A percentile compares a stretch with the other conserved stretches of the same genome.
Evolutionary conservation across 2,888 invertebrate genomes (phyloP).

Genomic region (Cotesia congregata): DNA sequence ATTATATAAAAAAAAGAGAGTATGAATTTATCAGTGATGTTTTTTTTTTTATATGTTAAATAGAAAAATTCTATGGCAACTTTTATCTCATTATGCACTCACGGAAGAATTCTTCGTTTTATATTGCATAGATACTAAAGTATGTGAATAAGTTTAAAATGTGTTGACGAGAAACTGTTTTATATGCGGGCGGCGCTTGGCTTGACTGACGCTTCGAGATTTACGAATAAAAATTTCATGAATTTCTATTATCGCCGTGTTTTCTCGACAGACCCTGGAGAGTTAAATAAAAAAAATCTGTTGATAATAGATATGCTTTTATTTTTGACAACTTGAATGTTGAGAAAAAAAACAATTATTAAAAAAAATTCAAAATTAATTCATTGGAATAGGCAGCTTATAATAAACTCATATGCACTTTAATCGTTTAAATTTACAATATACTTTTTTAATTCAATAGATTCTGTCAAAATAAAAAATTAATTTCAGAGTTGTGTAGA

Average conservation of each 20-base stretch:
- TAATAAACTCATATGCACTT: background rate
- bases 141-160: conserved; percentile 14
- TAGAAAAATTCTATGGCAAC: conserved; percentile 26
- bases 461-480: no score
- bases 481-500: background rate
- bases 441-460: no score
- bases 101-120: background rate
- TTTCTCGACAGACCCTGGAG: conserved; percentile 35
- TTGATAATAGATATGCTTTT: conserved; percentile 3
- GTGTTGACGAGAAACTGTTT: conserved; percentile 56
- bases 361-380: background rate
- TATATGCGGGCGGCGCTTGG: conserved; percentile 65
- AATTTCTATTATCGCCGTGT: conserved; percentile 69
- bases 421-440: no score
- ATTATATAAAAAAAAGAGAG: background rate
- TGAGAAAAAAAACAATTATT: conserved; percentile 3
- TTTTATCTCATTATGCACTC: conserved; percentile 32
- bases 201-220: conserved; percentile 69
- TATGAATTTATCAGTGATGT: background rate
- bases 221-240: conserved; percentile 70
- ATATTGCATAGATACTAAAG: background rate
- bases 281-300: conserved; percentile 13
- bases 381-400: background rate
- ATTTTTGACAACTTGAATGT: conserved; percentile 7
- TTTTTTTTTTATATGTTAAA: background rate